Evolutionary conservation across 1,140 invertebrate species (phyloP).

Genomic region (Phymastichus coffea): DNA sequence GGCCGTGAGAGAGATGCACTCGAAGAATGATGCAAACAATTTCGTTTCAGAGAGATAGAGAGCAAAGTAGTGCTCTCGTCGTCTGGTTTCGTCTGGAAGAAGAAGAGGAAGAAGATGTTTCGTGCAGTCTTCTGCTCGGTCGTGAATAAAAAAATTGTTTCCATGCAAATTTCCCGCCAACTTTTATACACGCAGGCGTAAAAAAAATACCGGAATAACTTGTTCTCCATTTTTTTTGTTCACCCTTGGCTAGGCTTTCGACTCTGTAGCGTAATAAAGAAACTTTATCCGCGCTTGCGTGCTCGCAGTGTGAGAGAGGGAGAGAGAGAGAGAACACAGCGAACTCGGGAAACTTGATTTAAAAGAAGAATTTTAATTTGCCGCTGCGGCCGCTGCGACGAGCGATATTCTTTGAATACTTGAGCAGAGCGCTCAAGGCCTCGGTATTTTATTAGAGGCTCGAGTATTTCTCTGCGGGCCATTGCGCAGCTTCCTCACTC

Average conservation of each 20-base stretch:
- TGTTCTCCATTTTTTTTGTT: too few relatives aligned
- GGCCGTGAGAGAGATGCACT: too few relatives aligned
- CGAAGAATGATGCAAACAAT: neutral
- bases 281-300: constrained; percentile 1
- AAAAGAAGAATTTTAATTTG: constrained; percentile 21
- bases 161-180: constrained; percentile 10
- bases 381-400: too few relatives aligned
- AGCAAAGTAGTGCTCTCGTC: too few relatives aligned
- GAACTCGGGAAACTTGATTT: neutral
- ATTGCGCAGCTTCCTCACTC: too few relatives aligned
- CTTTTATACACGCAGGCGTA: constrained; percentile 6
- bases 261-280: constrained; percentile 14
- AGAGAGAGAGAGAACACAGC: too few relatives aligned
- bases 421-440: neutral
- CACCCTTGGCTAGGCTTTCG: neutral
- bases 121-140: too few relatives aligned
- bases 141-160: constrained; percentile 8
- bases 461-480: too few relatives aligned
- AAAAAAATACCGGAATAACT: constrained; percentile 13
- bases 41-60: too few relatives aligned
- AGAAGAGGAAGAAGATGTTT: too few relatives aligned
- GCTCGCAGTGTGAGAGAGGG: too few relatives aligned
- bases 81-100: neutral
- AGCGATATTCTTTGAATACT: constrained; percentile 1
- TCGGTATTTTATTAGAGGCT: constrained; percentile 4